Evolutionary conservation across 2,113 vertebrate genomes (phyloP), one percentile per base, ranked within the genome.

Genomic region (Petrocephalus microphthalmus): DNA sequence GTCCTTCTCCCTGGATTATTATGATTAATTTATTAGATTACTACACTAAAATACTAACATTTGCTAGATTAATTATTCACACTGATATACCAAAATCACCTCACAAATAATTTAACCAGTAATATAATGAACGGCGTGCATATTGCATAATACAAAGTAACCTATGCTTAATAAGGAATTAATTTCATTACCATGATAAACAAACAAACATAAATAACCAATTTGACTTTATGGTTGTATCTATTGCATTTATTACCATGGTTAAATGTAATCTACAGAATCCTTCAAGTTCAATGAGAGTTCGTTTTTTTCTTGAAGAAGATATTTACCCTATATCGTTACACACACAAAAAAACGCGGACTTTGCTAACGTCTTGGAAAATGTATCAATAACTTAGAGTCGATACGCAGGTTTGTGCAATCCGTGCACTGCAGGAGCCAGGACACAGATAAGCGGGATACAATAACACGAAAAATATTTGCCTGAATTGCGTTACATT

Each of bases 381-480:
- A 54, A 85, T 85, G n/a, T 85, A 47, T 85, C 81, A 54, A 29
- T 53, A 53, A n/a, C 51, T 53, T 85, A 5, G n/a, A 85, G n/a
- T 51, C 51, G 47, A 85, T 53, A 53, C 15, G 47, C 83, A 85
- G 47, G 25, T 85, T 53, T 85, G 49, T 56, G 84, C 52, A 37
- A 52, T 25, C 52, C 22, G 42, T 47, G 81, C 45, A 49, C 7
- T 29, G 52, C n/a, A 15, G n/a, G n/a, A 33, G n/a, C 29, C 71
- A 29, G 5, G 11, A 33, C 4, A 19, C 11, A 17, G 13, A 42
- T 20, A 33, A 15, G 47, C 33, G 19, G 49, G 29, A 25, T 33
- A 54, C 49, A 83, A 47, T 49, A 83, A 85, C 52, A 29, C 52
- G 42, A 20, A n/a, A 84, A 51, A 84, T 25, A n/a, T 17, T 51